phyloP scores from a whole-genome alignment of 2,113 vertebrate species.

The Carollia perspicillata region DNA sequence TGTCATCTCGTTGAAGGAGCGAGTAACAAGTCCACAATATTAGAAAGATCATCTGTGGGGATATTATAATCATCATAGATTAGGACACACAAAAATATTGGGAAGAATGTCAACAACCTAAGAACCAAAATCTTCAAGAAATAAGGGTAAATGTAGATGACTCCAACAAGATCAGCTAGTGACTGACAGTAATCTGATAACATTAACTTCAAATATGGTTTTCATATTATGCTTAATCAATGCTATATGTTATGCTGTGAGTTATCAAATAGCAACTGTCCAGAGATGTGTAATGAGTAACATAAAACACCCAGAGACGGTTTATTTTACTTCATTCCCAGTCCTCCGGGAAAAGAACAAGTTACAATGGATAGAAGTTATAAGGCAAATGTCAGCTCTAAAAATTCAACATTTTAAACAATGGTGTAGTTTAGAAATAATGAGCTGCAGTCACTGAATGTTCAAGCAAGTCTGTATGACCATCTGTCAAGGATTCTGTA shows the following conservation, averaged over 20 bases:
- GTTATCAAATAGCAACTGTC: not conserved
- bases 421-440: slow-evolving; percentile 34
- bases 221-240: not conserved
- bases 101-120: not conserved
- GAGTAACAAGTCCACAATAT: not conserved
- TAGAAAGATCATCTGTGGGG: not conserved
- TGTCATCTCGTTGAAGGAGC: not conserved
- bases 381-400: slow-evolving; percentile 21
- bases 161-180: not conserved
- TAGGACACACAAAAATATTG: not conserved
- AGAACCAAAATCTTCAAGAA: not conserved
- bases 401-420: slow-evolving; percentile 41
- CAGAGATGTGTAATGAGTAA: not conserved
- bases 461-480: slow-evolving; percentile 39
- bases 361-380: not conserved
- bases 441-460: not conserved
- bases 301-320: not conserved
- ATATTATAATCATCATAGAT: not conserved
- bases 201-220: not conserved
- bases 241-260: not conserved
- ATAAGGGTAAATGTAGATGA: not conserved
- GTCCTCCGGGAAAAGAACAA: not conserved
- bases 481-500: slow-evolving; percentile 55
- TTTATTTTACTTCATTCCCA: not conserved
- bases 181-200: not conserved